Evolutionary conservation across 1,140 invertebrate genomes (phyloP).

Genomic region (Schlechtendalia chinensis): DNA sequence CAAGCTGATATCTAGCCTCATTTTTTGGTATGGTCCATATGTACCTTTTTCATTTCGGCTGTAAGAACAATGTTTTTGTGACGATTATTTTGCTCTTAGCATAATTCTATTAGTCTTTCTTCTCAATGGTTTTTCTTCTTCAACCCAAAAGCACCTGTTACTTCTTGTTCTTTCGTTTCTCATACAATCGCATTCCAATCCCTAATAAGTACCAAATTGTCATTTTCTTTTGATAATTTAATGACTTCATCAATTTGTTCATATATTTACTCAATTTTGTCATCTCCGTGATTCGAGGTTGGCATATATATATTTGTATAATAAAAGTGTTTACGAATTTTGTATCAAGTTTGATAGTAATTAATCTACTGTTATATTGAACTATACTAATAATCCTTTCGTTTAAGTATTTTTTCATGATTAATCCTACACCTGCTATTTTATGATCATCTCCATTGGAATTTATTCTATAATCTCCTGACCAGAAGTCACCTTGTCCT

Average conservation of each 20-base stretch:
- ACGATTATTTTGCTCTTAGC: too few relatives aligned
- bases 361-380: background rate
- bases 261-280: constrained; percentile 43
- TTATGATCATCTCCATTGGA: background rate
- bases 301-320: constrained; percentile 50
- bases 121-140: too few relatives aligned
- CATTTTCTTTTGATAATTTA: background rate
- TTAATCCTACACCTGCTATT: background rate
- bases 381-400: background rate
- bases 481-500: background rate
- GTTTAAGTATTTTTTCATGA: background rate
- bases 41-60: too few relatives aligned
- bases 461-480: background rate
- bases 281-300: background rate
- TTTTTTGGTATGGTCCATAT: too few relatives aligned
- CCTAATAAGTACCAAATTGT: constrained; percentile 42
- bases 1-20: too few relatives aligned
- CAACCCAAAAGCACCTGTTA: too few relatives aligned
- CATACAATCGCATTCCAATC: constrained; percentile 49
- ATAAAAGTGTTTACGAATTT: background rate
- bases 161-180: constrained; percentile 8
- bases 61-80: too few relatives aligned
- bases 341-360: background rate
- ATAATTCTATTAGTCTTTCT: too few relatives aligned
- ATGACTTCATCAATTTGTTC: background rate